phyloP scores from a whole-genome alignment of 1,140 invertebrate species.

The Orchesella cincta region DNA sequence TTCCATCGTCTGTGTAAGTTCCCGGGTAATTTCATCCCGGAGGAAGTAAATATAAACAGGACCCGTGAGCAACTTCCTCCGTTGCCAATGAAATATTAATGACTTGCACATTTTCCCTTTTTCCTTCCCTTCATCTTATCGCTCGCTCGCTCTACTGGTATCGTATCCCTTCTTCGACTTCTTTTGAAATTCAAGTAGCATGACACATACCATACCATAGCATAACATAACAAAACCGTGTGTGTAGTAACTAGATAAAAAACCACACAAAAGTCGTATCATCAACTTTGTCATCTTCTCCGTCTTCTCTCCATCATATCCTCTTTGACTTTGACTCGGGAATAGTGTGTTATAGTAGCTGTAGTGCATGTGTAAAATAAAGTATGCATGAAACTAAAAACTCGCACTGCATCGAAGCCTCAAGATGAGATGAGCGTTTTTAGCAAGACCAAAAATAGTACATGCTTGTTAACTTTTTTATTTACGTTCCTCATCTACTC shows the following conservation, averaged over 20 bases:
- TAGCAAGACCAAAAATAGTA: slow-evolving; percentile 46
- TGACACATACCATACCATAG: not conserved
- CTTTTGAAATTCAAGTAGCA: slow-evolving; percentile 9
- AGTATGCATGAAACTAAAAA: not conserved
- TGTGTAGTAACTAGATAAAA: not conserved
- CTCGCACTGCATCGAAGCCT: not conserved
- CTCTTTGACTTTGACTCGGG: not conserved
- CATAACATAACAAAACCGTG: not conserved
- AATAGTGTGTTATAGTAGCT: no score
- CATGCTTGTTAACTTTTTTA: slow-evolving; percentile 47
- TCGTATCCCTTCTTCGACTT: not conserved
- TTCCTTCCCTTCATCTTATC: not conserved
- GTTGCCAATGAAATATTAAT: slow-evolving; percentile 49
- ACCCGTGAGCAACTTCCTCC: slow-evolving; percentile 20
- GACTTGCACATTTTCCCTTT: slow-evolving; percentile 47
- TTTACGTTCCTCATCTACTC: not conserved
- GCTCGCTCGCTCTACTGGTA: not conserved
- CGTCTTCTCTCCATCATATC: not conserved
- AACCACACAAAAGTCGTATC: slow-evolving; percentile 1
- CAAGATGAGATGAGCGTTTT: not conserved
- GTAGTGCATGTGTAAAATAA: no score
- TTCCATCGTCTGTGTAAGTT: not conserved
- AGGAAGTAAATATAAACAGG: slow-evolving; percentile 21
- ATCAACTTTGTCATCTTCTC: slow-evolving; percentile 17
- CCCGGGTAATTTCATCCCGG: slow-evolving; percentile 18